Conservation (phyloP, 2,113 vertebrate species). For the Athene cunicularia region DNA sequence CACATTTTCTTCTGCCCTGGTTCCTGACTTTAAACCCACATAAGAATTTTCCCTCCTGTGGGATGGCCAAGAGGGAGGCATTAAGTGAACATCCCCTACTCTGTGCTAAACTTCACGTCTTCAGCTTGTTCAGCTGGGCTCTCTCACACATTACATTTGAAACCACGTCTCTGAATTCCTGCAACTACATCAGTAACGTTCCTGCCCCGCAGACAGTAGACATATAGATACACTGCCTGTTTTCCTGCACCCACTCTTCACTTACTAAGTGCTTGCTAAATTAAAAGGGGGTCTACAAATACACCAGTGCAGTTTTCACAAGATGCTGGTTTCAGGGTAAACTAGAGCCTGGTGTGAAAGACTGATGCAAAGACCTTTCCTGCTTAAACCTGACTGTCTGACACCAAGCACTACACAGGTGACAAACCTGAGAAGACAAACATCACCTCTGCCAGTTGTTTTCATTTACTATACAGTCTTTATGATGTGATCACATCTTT, state of each 20-base stretch:
- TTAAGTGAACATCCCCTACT: neutral
- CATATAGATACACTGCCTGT: neutral
- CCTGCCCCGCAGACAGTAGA: neutral
- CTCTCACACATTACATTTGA: neutral
- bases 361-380: neutral
- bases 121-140: neutral
- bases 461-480: neutral
- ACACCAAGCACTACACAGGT: neutral
- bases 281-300: neutral
- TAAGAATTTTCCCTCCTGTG: neutral
- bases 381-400: neutral
- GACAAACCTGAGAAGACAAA: neutral
- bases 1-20: neutral
- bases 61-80: neutral
- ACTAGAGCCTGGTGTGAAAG: neutral
- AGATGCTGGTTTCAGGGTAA: neutral
- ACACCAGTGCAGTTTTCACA: neutral
- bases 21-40: neutral
- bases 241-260: neutral
- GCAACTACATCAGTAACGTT: rapidly evolving
- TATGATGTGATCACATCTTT: neutral
- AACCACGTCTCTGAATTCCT: neutral
- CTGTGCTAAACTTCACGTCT: neutral
- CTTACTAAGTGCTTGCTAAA: neutral
- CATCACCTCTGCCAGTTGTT: neutral